These are phyloP conservation scores for Salarias fasciatus DNA, from an alignment of 2,797 vertebrate species.

Conservation along the genomic window DNA sequence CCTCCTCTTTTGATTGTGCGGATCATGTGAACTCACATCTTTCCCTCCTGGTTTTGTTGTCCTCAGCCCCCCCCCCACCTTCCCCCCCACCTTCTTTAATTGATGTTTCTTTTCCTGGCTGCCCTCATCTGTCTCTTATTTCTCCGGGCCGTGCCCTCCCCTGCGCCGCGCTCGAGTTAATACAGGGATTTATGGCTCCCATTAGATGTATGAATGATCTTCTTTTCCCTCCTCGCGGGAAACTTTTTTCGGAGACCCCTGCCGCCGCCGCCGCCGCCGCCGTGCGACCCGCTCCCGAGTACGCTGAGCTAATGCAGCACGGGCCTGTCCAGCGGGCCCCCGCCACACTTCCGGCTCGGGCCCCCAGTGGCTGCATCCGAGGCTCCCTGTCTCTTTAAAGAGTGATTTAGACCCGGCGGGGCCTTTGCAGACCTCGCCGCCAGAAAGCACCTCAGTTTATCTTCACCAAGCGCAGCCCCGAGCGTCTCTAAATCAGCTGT, in stretches of 20 bases:
- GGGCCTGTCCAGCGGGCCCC: slow-evolving; percentile 52
- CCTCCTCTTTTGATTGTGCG: slow-evolving; percentile 61
- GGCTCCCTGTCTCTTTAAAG: slow-evolving; percentile 84
- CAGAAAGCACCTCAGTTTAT: slow-evolving; percentile 68
- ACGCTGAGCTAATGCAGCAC: slow-evolving; percentile 25
- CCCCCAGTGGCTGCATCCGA: slow-evolving; percentile 49
- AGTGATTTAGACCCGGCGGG: slow-evolving; percentile 85
- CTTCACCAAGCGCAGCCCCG: slow-evolving; percentile 62
- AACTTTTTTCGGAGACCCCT: slow-evolving; percentile 73
- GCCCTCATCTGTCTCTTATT: slow-evolving; percentile 91
- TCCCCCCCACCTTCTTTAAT: slow-evolving; percentile 73
- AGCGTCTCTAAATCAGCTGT: slow-evolving; percentile 70
- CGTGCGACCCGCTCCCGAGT: not conserved
- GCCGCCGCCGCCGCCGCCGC: no score
- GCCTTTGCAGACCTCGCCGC: slow-evolving; percentile 57
- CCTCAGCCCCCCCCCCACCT: slow-evolving; percentile 34
- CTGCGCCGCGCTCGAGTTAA: slow-evolving; percentile 88
- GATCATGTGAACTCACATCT: slow-evolving; percentile 51
- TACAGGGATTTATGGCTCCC: slow-evolving; percentile 92
- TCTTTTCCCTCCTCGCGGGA: slow-evolving; percentile 85
- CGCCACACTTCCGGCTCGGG: slow-evolving; percentile 46
- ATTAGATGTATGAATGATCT: slow-evolving; percentile 93
- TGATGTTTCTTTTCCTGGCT: slow-evolving; percentile 80
- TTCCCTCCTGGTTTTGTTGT: slow-evolving; percentile 42
- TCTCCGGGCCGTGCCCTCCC: slow-evolving; percentile 85